Evolutionary conservation across 2,888 invertebrate species (phyloP).

Genomic region (Papilio elwesi): DNA sequence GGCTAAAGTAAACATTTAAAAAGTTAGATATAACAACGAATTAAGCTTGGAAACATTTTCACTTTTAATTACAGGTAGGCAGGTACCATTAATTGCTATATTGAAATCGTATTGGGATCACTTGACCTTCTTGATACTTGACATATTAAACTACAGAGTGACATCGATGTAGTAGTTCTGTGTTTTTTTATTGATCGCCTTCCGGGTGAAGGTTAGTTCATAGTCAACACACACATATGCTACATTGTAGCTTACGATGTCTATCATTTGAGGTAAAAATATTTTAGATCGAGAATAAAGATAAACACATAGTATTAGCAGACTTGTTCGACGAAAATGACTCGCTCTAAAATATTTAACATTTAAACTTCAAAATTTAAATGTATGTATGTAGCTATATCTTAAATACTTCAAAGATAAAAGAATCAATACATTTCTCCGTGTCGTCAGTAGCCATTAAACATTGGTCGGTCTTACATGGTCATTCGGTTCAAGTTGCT

Average conservation of each 20-base stretch:
- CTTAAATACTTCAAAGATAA: background rate
- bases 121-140: slow-evolving; percentile 30
- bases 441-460: slow-evolving; percentile 51
- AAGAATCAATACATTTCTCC: slow-evolving; percentile 20
- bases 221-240: slow-evolving; percentile 42
- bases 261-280: too few species aligned
- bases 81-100: slow-evolving; percentile 17
- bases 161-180: slow-evolving; percentile 54
- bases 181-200: slow-evolving; percentile 53
- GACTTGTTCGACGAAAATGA: too few species aligned
- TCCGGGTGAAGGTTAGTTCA: slow-evolving; percentile 46
- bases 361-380: background rate
- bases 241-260: too few species aligned
- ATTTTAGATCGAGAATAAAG: too few species aligned
- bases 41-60: background rate
- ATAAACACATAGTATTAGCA: too few species aligned
- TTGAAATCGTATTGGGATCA: slow-evolving; percentile 17
- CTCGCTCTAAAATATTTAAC: too few species aligned
- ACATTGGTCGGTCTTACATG: slow-evolving; percentile 64
- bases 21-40: background rate
- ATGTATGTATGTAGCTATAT: background rate
- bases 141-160: slow-evolving; percentile 46
- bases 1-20: background rate
- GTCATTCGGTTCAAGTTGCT: slow-evolving; percentile 73
- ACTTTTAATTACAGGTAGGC: background rate